phyloP scores from a whole-genome alignment of 1,140 invertebrate genomes.

The Coelopa frigida region DNA sequence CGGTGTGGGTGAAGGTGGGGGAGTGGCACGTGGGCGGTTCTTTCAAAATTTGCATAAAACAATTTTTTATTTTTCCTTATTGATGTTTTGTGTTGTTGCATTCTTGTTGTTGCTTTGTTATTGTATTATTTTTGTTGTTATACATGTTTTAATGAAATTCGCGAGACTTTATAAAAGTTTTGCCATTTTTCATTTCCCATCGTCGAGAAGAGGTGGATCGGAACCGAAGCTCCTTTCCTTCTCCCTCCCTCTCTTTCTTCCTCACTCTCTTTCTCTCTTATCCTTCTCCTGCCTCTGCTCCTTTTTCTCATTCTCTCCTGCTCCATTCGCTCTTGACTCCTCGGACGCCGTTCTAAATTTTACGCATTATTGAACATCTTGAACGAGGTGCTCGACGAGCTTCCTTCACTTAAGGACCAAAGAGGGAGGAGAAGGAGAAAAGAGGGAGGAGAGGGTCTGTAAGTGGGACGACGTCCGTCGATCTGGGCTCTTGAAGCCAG shows the following conservation, averaged over 20 bases:
- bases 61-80: neutral
- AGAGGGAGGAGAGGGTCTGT: neutral
- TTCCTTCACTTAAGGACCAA: neutral
- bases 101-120: too few relatives aligned
- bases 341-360: slow-evolving; percentile 4
- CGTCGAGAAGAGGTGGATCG: too few relatives aligned
- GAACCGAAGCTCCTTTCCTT: too few relatives aligned
- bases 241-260: too few relatives aligned
- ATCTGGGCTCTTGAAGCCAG: neutral
- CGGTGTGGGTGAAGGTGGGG: slow-evolving; percentile 1
- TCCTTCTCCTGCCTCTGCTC: too few relatives aligned
- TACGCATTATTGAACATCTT: slow-evolving; percentile 12
- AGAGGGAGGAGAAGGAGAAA: slow-evolving; percentile 4
- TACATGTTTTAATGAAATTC: too few relatives aligned
- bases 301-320: too few relatives aligned
- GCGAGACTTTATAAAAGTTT: too few relatives aligned
- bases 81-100: slow-evolving; percentile 1
- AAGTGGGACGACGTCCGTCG: neutral
- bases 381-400: slow-evolving; percentile 3
- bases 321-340: too few relatives aligned
- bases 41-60: slow-evolving; percentile 1
- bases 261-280: too few relatives aligned
- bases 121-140: too few relatives aligned
- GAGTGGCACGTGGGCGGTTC: slow-evolving; percentile 8
- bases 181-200: too few relatives aligned